Conservation (phyloP, 2,888 invertebrate genomes). For the Smittia aterrima region DNA sequence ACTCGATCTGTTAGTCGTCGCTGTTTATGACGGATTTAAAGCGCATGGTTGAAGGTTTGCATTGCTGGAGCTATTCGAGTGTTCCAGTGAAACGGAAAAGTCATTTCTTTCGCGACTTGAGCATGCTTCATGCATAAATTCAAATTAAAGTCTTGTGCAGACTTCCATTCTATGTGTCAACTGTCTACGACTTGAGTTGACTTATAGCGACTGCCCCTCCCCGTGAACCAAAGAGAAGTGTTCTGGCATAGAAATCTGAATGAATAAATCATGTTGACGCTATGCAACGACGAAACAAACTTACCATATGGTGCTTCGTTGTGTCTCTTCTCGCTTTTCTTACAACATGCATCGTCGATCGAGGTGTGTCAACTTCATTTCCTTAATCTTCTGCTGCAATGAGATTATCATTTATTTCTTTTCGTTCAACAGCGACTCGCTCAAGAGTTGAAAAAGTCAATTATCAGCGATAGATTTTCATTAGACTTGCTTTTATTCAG, state of each 20-base stretch:
- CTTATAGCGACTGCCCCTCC: not conserved
- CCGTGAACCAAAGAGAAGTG: no score
- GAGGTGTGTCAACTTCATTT: slow-evolving; percentile 36
- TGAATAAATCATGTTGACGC: slow-evolving; percentile 22
- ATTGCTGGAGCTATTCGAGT: not conserved
- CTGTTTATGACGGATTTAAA: not conserved
- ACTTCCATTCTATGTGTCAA: not conserved
- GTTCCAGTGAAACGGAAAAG: no score
- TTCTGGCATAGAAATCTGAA: no score
- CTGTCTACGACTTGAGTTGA: not conserved
- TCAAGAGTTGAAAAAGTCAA: slow-evolving; percentile 7
- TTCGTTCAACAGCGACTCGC: not conserved
- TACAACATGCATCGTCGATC: not conserved
- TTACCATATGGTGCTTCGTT: not conserved
- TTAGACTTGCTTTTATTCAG: not conserved
- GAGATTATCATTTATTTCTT: slow-evolving; percentile 26
- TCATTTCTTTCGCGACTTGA: not conserved
- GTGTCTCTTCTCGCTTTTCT: not conserved
- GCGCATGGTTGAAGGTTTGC: not conserved
- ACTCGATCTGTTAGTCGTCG: slow-evolving; percentile 4
- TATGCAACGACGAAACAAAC: not conserved
- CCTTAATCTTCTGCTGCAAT: slow-evolving; percentile 29
- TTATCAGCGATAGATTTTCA: not conserved
- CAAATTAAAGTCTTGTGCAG: not conserved
- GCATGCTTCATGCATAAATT: not conserved